phyloP scores from a whole-genome alignment of 2,113 vertebrate species.

The Chunga burmeisteri region DNA sequence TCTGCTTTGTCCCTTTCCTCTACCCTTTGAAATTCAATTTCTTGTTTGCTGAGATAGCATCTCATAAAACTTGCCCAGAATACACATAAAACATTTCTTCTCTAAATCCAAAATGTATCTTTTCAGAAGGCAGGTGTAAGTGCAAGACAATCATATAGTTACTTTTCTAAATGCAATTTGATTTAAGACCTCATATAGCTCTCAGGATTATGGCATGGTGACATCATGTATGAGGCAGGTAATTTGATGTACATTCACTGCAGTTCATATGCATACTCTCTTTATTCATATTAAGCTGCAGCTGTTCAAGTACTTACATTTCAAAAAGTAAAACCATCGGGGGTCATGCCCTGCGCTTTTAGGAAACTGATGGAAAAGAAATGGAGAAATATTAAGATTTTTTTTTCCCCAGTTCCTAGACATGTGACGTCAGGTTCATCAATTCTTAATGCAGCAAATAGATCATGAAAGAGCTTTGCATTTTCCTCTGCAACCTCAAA shows the following conservation, averaged over 20 bases:
- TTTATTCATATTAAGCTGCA: not conserved
- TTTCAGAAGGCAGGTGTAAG: not conserved
- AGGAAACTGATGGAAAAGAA: not conserved
- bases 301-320: not conserved
- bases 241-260: not conserved
- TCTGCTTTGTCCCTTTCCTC: not conserved
- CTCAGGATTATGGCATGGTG: not conserved
- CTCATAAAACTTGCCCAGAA: constrained; percentile 67
- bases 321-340: not conserved
- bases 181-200: not conserved
- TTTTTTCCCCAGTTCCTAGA: not conserved
- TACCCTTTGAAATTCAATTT: constrained; percentile 26
- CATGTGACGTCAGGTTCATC: not conserved
- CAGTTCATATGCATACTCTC: not conserved
- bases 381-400: not conserved
- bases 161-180: not conserved
- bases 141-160: not conserved
- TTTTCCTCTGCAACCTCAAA: not conserved
- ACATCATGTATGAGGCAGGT: not conserved
- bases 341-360: not conserved
- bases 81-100: constrained; percentile 43
- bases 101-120: not conserved
- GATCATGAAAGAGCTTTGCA: not conserved
- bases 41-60: constrained; percentile 9
- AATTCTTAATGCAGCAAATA: not conserved